Evolutionary conservation across 2,113 vertebrate species (phyloP).

Genomic region (Perca schrenkii): DNA sequence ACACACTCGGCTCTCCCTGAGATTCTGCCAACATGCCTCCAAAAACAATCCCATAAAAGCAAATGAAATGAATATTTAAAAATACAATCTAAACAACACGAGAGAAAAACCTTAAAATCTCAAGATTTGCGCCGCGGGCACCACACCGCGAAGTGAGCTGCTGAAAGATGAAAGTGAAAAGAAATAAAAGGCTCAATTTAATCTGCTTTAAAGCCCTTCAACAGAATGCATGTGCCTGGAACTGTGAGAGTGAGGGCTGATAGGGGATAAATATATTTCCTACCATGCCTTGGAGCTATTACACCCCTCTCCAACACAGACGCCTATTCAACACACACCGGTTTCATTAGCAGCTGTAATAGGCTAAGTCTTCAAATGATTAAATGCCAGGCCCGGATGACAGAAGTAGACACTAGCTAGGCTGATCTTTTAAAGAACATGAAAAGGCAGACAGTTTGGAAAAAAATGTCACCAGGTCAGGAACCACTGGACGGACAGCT

Average conservation of each 20-base stretch:
- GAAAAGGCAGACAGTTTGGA: constrained; percentile 83
- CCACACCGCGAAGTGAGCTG: constrained; percentile 87
- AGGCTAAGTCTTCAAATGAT: constrained; percentile 92
- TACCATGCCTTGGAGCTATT: constrained; percentile 93
- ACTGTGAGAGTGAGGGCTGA: constrained; percentile 93
- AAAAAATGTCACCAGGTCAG: constrained; percentile 57
- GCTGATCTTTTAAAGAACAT: constrained; percentile 82
- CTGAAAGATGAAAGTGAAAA: constrained; percentile 98
- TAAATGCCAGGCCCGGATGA: constrained; percentile 90
- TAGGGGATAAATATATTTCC: constrained; percentile 96
- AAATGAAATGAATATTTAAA: constrained; percentile 79
- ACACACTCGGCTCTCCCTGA: constrained; percentile 3
- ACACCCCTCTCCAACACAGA: constrained; percentile 92
- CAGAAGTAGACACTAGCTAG: constrained; percentile 84
- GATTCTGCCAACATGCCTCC: constrained; percentile 40
- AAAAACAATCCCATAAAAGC: constrained; percentile 69
- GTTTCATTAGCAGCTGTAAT: constrained; percentile 97
- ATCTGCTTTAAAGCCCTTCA: constrained; percentile 97
- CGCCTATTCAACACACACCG: constrained; percentile 89
- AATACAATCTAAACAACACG: constrained; percentile 72
- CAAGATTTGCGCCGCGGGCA: constrained; percentile 89
- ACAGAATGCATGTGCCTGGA: constrained; percentile 91
- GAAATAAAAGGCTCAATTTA: constrained; percentile 98
- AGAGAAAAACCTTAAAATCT: constrained; percentile 82
- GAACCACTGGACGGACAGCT: neutral